These are phyloP conservation scores for Danio jaintianensis DNA, from an alignment of 2,797 vertebrate species.

Conservation along the genomic window DNA sequence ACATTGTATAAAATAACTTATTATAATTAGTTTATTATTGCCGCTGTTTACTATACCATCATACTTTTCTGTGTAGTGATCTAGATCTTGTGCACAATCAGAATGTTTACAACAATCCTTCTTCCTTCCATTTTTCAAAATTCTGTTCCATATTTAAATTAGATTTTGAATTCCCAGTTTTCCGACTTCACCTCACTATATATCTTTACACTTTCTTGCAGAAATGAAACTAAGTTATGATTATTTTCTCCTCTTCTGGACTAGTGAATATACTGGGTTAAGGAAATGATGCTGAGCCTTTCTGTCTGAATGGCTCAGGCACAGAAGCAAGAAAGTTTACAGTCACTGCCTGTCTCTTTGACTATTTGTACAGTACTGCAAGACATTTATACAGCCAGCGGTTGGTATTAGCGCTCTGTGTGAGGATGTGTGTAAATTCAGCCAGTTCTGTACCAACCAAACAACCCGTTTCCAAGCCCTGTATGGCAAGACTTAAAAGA, in stretches of 20 bases:
- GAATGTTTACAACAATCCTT: too few relatives aligned
- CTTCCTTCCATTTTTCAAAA: too few relatives aligned
- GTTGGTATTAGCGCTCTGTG: slow-evolving; percentile 16
- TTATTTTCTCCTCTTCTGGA: not conserved
- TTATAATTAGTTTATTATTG: not conserved
- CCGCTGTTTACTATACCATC: not conserved
- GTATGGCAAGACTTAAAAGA: slow-evolving; percentile 39
- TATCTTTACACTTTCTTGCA: not conserved
- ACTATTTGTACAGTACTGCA: slow-evolving; percentile 28
- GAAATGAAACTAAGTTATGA: slow-evolving; percentile 4
- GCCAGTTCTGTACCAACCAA: slow-evolving; percentile 18
- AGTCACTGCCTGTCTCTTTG: slow-evolving; percentile 6
- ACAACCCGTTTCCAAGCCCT: slow-evolving; percentile 9
- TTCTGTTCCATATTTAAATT: not conserved
- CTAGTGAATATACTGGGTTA: not conserved
- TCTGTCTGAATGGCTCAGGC: slow-evolving; percentile 25
- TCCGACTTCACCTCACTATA: not conserved
- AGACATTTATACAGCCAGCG: slow-evolving; percentile 14
- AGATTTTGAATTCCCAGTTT: not conserved
- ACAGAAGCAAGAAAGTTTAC: slow-evolving; percentile 10
- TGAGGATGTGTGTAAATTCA: slow-evolving; percentile 22
- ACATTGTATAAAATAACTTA: too few relatives aligned
- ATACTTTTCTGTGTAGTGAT: not conserved
- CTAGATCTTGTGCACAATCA: not conserved
- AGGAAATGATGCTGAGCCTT: slow-evolving; percentile 14